Percentiles rank a stretch among this genome's conserved stretches.
phyloP scores from a whole-genome alignment of 2,888 invertebrate genomes.

The Dolichomitus sp. region DNA sequence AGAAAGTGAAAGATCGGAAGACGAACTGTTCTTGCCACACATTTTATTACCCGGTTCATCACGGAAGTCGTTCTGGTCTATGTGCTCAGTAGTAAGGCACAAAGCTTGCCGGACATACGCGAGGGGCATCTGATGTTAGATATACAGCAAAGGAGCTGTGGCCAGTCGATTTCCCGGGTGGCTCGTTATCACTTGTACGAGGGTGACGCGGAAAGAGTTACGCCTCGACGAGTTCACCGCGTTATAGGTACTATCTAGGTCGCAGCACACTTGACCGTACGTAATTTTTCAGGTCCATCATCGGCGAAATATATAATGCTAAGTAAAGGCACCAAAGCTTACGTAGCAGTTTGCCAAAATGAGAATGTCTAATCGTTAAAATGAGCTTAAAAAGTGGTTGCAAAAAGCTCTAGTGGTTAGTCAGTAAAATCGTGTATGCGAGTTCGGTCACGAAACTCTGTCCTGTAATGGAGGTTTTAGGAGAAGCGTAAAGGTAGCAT shows the following conservation, averaged over 20 bases:
- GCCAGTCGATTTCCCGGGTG: constrained; percentile 68
- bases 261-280: not conserved
- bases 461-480: not conserved
- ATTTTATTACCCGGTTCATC: constrained; percentile 64
- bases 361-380: not conserved
- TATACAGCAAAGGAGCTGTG: constrained; percentile 29
- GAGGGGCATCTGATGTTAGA: constrained; percentile 1
- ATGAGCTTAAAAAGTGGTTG: not conserved
- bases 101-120: constrained; percentile 16
- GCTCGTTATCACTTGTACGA: constrained; percentile 69
- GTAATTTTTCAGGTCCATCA: constrained; percentile 9
- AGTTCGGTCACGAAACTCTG: not conserved
- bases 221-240: constrained; percentile 34
- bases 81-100: constrained; percentile 33
- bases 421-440: not conserved
- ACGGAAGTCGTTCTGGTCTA: constrained; percentile 30
- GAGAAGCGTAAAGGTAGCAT: not conserved
- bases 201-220: constrained; percentile 66
- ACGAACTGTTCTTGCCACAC: constrained; percentile 51
- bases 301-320: not conserved
- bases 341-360: not conserved
- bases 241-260: not conserved
- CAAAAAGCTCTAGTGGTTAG: not conserved
- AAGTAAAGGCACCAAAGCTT: not conserved
- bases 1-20: constrained; percentile 46